Percentiles rank a stretch among this genome's conserved stretches.
These are phyloP conservation scores for Gortyna flavago DNA, from an alignment of 2,888 invertebrate species.

Conservation along the genomic window DNA sequence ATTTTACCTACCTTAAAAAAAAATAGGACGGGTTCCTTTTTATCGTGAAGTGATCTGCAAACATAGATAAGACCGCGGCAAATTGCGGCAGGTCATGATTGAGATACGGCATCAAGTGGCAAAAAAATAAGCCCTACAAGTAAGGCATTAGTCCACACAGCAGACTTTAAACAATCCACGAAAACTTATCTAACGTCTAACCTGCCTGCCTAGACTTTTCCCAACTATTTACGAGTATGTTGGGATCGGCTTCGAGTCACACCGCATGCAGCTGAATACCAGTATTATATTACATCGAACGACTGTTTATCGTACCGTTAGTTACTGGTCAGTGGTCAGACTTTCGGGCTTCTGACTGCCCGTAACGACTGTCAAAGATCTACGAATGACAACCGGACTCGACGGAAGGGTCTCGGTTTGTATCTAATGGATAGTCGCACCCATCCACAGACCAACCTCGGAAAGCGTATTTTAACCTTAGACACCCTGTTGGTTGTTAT, in stretches of 20 bases:
- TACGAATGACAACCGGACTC: too few species aligned
- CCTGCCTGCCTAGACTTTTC: not conserved
- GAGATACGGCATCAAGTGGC: not conserved
- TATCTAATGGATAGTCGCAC: too few species aligned
- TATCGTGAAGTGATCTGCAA: slow-evolving; percentile 12
- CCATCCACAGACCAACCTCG: too few species aligned
- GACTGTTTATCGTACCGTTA: not conserved
- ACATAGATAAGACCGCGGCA: not conserved
- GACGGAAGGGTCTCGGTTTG: too few species aligned
- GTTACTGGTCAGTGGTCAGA: not conserved
- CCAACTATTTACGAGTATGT: too few species aligned
- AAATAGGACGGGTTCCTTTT: not conserved
- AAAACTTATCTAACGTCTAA: not conserved
- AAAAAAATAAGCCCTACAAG: not conserved
- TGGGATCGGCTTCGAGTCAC: not conserved
- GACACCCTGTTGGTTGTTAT: too few species aligned
- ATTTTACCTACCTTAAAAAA: not conserved
- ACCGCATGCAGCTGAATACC: not conserved
- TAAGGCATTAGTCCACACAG: not conserved
- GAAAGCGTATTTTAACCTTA: too few species aligned
- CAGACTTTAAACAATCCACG: not conserved
- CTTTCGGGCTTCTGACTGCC: not conserved
- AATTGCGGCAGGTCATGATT: slow-evolving; percentile 37
- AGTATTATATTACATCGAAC: not conserved
- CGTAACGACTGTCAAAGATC: too few species aligned